Evolutionary conservation across 2,113 vertebrate genomes (phyloP).

Genomic region (Vidua macroura): DNA sequence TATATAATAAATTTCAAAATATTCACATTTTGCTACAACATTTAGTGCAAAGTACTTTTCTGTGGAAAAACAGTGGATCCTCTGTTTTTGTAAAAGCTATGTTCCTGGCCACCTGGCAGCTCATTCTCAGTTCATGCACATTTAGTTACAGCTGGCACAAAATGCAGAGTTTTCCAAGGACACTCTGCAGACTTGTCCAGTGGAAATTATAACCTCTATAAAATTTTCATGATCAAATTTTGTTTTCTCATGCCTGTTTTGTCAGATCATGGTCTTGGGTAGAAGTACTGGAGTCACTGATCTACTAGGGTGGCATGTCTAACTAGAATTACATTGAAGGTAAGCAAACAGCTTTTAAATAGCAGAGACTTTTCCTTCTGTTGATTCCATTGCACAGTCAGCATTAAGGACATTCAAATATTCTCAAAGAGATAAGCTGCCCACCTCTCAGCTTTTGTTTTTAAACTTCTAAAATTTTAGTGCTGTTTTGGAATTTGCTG

Average conservation of each 20-base stretch:
- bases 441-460: not conserved
- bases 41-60: not conserved
- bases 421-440: not conserved
- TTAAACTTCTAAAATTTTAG: not conserved
- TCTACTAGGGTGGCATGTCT: not conserved
- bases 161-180: slow-evolving; percentile 35
- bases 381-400: not conserved
- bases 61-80: not conserved
- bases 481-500: not conserved
- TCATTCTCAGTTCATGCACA: not conserved
- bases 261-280: not conserved
- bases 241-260: slow-evolving; percentile 29
- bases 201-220: slow-evolving; percentile 45
- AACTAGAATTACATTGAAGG: not conserved
- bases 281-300: not conserved
- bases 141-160: slow-evolving; percentile 30
- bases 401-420: not conserved
- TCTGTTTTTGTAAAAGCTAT: slow-evolving; percentile 1
- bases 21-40: not conserved
- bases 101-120: slow-evolving; percentile 13
- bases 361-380: not conserved
- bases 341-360: not conserved
- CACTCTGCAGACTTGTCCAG: not conserved
- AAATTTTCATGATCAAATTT: slow-evolving; percentile 14
- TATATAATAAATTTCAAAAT: not conserved